These are phyloP conservation scores for Poicephalus meyeri DNA, from an alignment of 2,113 vertebrate genomes.

Conservation along the genomic window DNA sequence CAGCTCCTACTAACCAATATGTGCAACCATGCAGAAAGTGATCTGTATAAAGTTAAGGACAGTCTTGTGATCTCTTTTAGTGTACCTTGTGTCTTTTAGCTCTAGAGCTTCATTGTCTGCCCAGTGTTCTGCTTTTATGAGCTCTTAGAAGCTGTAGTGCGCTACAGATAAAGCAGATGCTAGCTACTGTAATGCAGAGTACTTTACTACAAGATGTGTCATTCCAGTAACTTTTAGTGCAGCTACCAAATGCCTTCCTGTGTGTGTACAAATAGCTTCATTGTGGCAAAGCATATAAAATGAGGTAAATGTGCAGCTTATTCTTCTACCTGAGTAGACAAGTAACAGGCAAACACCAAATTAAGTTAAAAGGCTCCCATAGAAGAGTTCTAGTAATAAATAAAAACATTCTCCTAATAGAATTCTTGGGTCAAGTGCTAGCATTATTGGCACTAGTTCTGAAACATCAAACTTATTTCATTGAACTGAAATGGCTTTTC, in stretches of 20 bases:
- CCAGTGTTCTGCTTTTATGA: not conserved
- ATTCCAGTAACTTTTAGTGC: not conserved
- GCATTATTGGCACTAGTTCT: not conserved
- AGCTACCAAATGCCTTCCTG: not conserved
- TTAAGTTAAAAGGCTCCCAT: not conserved
- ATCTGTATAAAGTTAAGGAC: not conserved
- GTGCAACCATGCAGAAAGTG: conserved; percentile 5
- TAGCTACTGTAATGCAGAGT: not conserved
- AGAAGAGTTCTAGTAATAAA: not conserved
- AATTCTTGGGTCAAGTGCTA: not conserved
- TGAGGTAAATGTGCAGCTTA: not conserved
- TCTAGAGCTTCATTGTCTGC: not conserved
- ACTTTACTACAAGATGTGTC: not conserved
- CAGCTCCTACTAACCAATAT: not conserved
- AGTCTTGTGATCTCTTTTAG: not conserved
- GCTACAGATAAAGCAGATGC: rapidly evolving
- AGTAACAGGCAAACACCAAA: not conserved
- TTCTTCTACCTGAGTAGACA: not conserved
- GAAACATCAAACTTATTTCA: not conserved
- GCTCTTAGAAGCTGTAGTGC: not conserved
- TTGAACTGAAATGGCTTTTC: not conserved
- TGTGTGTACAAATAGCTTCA: not conserved
- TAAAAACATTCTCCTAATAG: not conserved
- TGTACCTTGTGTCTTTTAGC: not conserved
- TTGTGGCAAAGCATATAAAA: not conserved